Evolutionary conservation across 2,797 vertebrate genomes (phyloP).

Genomic region (Nasua narica): DNA sequence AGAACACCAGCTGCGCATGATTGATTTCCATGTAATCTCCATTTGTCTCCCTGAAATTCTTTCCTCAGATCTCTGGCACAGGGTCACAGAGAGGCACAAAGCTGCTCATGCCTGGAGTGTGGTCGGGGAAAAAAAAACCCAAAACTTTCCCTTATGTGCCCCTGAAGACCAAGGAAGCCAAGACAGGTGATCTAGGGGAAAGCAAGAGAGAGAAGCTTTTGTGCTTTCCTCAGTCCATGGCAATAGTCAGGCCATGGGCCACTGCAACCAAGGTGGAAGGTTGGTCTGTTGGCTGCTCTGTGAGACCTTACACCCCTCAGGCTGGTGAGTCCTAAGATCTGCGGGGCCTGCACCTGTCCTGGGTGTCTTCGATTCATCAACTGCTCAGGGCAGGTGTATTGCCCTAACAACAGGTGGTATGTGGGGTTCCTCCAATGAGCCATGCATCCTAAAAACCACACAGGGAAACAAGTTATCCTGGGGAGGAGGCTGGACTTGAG

Average conservation of each 20-base stretch:
- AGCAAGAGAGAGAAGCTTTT: not conserved
- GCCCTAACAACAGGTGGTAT: not conserved
- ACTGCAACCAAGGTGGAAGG: not conserved
- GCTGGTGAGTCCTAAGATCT: not conserved
- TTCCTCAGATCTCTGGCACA: slow-evolving; percentile 13
- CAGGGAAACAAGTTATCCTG: not conserved
- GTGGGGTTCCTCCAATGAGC: not conserved
- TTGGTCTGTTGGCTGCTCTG: not conserved
- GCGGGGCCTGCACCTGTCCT: not conserved
- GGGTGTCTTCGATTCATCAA: not conserved
- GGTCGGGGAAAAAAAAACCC: not conserved
- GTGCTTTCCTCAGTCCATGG: not conserved
- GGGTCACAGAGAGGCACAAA: not conserved
- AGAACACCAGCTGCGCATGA: not conserved
- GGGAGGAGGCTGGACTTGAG: not conserved
- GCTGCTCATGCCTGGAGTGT: not conserved
- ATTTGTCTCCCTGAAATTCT: slow-evolving; percentile 50
- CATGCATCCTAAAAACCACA: not conserved
- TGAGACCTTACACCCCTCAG: not conserved
- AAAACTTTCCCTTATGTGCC: not conserved
- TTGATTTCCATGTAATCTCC: slow-evolving; percentile 46
- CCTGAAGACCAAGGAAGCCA: not conserved
- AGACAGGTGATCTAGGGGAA: not conserved
- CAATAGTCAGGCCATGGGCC: not conserved
- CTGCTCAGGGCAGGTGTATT: not conserved